A percentile compares a stretch with the other conserved stretches of the same genome.
These are phyloP conservation scores for Embiotoca jacksoni DNA, from an alignment of 2,113 vertebrate genomes.

Conservation along the genomic window DNA sequence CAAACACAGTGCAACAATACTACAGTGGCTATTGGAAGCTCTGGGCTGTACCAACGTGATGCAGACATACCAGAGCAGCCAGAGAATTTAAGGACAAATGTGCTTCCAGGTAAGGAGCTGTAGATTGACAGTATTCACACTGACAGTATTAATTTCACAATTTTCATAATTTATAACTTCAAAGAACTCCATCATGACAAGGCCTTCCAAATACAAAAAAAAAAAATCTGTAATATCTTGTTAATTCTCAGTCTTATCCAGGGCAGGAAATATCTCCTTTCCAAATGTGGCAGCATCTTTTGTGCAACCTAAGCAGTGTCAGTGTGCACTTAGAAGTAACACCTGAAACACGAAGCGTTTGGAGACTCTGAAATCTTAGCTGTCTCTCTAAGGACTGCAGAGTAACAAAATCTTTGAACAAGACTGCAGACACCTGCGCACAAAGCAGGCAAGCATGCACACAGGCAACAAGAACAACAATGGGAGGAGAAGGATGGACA, in stretches of 20 bases:
- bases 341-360: conserved; percentile 30
- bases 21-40: background rate
- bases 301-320: conserved; percentile 15
- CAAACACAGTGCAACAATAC: background rate
- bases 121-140: background rate
- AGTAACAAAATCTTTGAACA: conserved; percentile 37
- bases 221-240: too few species aligned
- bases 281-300: background rate
- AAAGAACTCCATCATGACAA: background rate
- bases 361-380: conserved; percentile 42
- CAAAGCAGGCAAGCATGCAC: conserved; percentile 6
- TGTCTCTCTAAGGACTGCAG: background rate
- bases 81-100: conserved; percentile 9
- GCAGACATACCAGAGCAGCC: conserved; percentile 5
- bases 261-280: background rate
- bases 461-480: conserved; percentile 6
- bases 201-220: background rate
- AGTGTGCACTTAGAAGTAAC: conserved; percentile 32
- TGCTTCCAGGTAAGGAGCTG: background rate
- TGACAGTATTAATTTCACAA: too few species aligned
- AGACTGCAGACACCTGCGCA: conserved; percentile 36
- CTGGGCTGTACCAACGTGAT: background rate
- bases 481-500: conserved; percentile 19
- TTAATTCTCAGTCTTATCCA: background rate
- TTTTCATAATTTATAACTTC: too few species aligned